A percentile compares a stretch with the other conserved stretches of the same genome.
Evolutionary conservation across 2,888 invertebrate genomes (phyloP).

Genomic region (Dryadula phaetusa): DNA sequence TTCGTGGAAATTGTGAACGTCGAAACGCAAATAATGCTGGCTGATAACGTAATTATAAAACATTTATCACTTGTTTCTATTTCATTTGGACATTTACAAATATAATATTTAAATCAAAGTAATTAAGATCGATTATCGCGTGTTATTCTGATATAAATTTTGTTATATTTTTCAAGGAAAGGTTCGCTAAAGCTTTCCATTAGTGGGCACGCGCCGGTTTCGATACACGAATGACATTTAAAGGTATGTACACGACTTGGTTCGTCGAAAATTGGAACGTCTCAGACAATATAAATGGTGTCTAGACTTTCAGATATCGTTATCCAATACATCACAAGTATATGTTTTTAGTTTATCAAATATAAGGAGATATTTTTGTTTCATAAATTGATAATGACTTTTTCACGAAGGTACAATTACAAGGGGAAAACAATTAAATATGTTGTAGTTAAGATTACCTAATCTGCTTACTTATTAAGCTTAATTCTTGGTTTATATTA

Average conservation of each 20-base stretch:
- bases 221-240: constrained; percentile 79
- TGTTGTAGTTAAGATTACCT: too few species aligned
- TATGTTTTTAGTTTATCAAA: constrained; percentile 1
- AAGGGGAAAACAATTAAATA: too few species aligned
- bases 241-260: constrained; percentile 76
- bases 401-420: too few species aligned
- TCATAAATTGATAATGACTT: neutral
- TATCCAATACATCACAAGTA: constrained; percentile 43
- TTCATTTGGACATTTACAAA: constrained; percentile 43
- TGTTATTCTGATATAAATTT: neutral
- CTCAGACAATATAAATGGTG: constrained; percentile 72
- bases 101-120: constrained; percentile 46
- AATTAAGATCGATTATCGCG: constrained; percentile 46
- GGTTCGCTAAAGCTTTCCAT: constrained; percentile 76
- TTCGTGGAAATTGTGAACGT: constrained; percentile 69
- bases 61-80: constrained; percentile 54
- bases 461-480: too few species aligned
- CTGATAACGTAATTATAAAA: constrained; percentile 71
- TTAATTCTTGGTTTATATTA: too few species aligned
- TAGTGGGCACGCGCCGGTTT: constrained; percentile 79
- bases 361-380: neutral
- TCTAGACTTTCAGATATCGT: constrained; percentile 74
- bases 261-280: constrained; percentile 72
- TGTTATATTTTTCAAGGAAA: constrained; percentile 63
- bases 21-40: constrained; percentile 72